These are phyloP conservation scores for Delphinapterus leucas DNA, from an alignment of 2,113 vertebrate species.

Conservation along the genomic window DNA sequence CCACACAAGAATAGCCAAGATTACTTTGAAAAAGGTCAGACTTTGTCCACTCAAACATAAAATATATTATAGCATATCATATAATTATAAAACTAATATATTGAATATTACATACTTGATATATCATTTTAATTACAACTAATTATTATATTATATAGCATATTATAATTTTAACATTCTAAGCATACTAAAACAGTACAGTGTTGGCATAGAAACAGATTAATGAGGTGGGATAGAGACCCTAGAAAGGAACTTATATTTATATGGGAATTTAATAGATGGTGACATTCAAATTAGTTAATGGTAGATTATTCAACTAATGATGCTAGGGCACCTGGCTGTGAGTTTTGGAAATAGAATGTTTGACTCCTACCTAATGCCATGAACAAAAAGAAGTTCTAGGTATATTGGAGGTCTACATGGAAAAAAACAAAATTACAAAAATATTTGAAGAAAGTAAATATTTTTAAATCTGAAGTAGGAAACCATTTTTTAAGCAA, in stretches of 20 bases:
- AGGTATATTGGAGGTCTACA: not conserved
- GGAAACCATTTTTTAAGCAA: not conserved
- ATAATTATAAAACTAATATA: not conserved
- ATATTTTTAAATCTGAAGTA: not conserved
- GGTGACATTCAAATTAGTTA: not conserved
- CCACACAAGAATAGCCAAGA: not conserved
- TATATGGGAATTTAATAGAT: not conserved
- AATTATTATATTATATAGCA: not conserved
- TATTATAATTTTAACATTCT: not conserved
- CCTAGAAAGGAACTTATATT: not conserved
- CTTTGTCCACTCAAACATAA: not conserved
- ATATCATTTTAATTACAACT: not conserved
- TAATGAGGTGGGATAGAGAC: not conserved
- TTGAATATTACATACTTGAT: not conserved
- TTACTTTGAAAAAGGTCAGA: not conserved
- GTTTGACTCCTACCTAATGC: not conserved
- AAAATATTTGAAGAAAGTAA: not conserved
- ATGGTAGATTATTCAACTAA: not conserved
- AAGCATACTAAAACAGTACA: not conserved
- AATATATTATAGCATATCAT: not conserved
- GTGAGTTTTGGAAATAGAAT: not conserved
- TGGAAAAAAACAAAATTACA: not conserved
- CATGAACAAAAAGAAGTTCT: not conserved
- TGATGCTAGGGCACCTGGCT: not conserved
- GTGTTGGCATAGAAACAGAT: not conserved